Evolutionary conservation across 2,113 vertebrate species (phyloP).

Genomic region (Ancistrus triradiatus): DNA sequence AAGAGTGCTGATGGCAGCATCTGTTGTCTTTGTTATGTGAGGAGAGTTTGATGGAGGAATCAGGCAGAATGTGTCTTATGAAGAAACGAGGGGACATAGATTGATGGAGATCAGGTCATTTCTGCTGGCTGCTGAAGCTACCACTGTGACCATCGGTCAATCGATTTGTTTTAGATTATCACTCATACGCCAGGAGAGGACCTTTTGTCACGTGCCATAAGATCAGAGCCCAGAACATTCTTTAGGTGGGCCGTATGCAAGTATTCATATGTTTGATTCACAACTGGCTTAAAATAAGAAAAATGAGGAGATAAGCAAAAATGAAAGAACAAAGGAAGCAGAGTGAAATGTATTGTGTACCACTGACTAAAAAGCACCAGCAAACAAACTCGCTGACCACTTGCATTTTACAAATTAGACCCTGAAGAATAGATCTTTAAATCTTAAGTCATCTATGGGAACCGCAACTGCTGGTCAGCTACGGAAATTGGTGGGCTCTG

Average conservation of each 20-base stretch:
- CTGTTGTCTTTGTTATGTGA: slow-evolving; percentile 74
- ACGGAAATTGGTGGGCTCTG: neutral
- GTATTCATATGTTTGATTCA: slow-evolving; percentile 49
- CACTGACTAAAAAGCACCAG: too few species aligned
- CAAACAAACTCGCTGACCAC: too few species aligned
- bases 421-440: neutral
- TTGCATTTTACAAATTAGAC: neutral
- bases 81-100: slow-evolving; percentile 78
- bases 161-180: slow-evolving; percentile 89
- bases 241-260: slow-evolving; percentile 42
- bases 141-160: slow-evolving; percentile 76
- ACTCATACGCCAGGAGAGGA: slow-evolving; percentile 62
- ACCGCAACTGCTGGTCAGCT: neutral
- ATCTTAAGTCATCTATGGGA: neutral
- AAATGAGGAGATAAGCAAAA: too few species aligned
- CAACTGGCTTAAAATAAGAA: slow-evolving; percentile 3
- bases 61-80: slow-evolving; percentile 65
- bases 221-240: slow-evolving; percentile 37
- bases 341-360: too few species aligned
- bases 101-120: slow-evolving; percentile 82
- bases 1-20: slow-evolving; percentile 74
- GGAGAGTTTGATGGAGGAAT: slow-evolving; percentile 69
- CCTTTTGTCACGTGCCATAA: slow-evolving; percentile 40
- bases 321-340: too few species aligned
- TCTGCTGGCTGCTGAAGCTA: slow-evolving; percentile 72